Evolutionary conservation across 2,113 vertebrate genomes (phyloP), one percentile per base, ranked within the genome.

Genomic region (Turnix velox): DNA sequence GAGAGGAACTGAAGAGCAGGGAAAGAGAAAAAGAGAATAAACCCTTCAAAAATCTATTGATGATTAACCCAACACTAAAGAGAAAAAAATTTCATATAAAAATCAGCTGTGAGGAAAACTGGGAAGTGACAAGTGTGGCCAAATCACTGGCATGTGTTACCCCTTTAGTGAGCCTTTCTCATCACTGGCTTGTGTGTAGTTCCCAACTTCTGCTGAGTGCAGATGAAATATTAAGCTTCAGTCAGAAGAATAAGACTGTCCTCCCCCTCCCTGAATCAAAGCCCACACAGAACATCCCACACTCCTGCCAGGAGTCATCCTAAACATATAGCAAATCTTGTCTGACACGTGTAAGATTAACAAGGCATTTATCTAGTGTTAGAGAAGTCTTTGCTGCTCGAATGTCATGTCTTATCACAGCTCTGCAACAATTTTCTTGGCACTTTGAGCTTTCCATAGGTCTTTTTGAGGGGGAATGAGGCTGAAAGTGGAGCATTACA

Each of bases 361-460:
- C 87, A 84, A 89, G 57, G n/a, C 72, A 83, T 92, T 94, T 87
- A 86, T 81, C 48, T 69, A 72, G 68, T 5, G 39, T 62, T 82
- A 84, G 19, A 45, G 45, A 94, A 86, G 57, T 31, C 69, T 58
- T 78, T 4, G 18, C 18, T 88, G 52, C 59, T 95, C 2, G 0
- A 81, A 94, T 0, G 1, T 59, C 74, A 35, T 27, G 35, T 55
- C 63, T 79, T 74, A 78, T 78, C 88, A 69, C 35, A 81, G 43
- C 30, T 68, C 42, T 88, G 49, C 81, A 78, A 74, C 61, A 63
- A 91, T 95, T 90, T 84, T 87, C 82, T 71, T 87, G 93, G 80
- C 77, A 80, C 30, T n/a, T 54, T 94, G 91, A 94, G 95, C 87
- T 96, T 96, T 94, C 23, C 58, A 66, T 63, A 71, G 31, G 30